A percentile compares a stretch with the other conserved stretches of the same genome.
phyloP scores from a whole-genome alignment of 2,113 vertebrate genomes.

The Parotia lawesii region DNA sequence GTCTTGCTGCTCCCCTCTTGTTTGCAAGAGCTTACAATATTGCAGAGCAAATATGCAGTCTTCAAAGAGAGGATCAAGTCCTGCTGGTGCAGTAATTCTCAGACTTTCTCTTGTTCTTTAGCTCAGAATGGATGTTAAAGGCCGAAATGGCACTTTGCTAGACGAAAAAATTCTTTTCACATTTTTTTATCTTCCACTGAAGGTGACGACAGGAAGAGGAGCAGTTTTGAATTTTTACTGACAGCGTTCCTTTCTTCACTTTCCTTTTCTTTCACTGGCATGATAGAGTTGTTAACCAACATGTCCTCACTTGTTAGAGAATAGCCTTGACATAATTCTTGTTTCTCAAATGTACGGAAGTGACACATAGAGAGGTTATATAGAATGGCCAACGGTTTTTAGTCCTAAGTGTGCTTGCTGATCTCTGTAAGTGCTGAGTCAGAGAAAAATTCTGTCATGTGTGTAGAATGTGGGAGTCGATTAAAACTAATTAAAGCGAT shows the following conservation, averaged over 20 bases:
- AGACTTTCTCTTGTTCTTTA: neutral
- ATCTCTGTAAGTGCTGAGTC: neutral
- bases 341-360: neutral
- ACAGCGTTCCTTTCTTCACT: neutral
- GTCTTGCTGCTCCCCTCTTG: neutral
- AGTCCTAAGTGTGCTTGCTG: neutral
- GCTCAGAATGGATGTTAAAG: neutral
- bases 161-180: neutral
- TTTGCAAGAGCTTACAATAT: neutral
- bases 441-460: neutral
- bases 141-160: neutral
- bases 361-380: neutral
- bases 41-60: accelerated
- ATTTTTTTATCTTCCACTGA: neutral
- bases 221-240: neutral
- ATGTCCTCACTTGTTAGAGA: neutral
- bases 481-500: slow-evolving; percentile 20
- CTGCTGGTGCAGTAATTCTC: neutral
- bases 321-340: neutral
- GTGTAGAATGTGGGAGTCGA: neutral
- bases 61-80: neutral
- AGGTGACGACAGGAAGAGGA: neutral
- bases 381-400: neutral
- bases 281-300: neutral
- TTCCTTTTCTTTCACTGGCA: neutral